These are phyloP conservation scores for Bimastos eiseni DNA, from an alignment of 2,888 invertebrate species.

Conservation along the genomic window DNA sequence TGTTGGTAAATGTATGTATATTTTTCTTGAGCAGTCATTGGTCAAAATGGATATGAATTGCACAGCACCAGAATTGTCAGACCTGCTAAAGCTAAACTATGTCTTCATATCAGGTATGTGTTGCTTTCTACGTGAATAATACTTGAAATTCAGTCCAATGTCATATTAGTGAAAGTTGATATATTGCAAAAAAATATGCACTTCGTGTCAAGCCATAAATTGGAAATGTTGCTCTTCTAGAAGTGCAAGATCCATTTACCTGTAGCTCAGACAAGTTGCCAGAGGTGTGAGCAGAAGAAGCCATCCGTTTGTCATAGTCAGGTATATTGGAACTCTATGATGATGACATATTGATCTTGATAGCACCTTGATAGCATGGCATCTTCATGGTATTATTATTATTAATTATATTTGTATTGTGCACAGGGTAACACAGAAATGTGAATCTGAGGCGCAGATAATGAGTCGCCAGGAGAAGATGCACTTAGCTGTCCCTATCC, in stretches of 20 bases:
- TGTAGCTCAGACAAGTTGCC: neutral
- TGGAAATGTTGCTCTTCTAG: neutral
- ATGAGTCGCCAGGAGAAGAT: too few species aligned
- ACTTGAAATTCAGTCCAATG: neutral
- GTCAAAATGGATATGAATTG: neutral
- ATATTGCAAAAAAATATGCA: neutral
- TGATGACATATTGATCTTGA: neutral
- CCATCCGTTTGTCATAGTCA: neutral
- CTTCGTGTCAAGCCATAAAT: neutral
- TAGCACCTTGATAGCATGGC: too few species aligned
- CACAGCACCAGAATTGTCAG: neutral
- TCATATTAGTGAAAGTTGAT: neutral
- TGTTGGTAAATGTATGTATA: neutral
- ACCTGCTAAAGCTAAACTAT: neutral
- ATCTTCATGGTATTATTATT: too few species aligned
- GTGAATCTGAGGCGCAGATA: too few species aligned
- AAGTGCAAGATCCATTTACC: neutral
- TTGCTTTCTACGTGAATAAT: neutral
- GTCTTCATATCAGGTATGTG: slow-evolving; percentile 1
- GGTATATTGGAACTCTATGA: neutral
- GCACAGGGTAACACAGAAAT: too few species aligned
- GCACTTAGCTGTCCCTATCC: too few species aligned
- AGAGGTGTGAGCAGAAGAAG: neutral
- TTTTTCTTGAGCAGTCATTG: neutral
- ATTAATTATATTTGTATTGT: too few species aligned